Evolutionary conservation across 2,113 vertebrate genomes (phyloP), one percentile per base, ranked within the genome.

Genomic region (Trinectes maculatus): DNA sequence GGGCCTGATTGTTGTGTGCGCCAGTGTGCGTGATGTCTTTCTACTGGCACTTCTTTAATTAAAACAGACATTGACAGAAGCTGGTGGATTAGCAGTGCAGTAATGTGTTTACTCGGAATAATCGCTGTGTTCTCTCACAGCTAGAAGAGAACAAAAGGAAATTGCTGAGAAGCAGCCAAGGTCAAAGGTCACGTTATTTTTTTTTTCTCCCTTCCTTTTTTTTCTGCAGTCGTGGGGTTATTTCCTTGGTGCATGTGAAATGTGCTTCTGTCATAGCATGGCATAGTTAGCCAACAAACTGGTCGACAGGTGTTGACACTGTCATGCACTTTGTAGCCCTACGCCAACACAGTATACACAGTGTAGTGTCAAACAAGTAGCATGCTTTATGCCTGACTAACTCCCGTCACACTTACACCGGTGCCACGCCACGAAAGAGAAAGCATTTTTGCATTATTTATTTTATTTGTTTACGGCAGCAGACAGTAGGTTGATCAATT

Each of bases 31-130:
- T 90, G 92, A 92, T 92, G 93, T 78, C 93, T 93, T 91, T 92
- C 91, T 89, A 86, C 93, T 91, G 90, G 89, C 87, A 82, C 94
- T 91, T 93, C 94, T 96, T 96, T 97, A 95, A 97, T 96, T 97
- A 96, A 96, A 96, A 94, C 91, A 93, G 93, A 95, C 95, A 94
- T 88, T 94, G 94, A 96, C 94, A 95, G 95, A 95, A 94, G 95
- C 93, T 93, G 94, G 93, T 91, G 94, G 94, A 96, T 97, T 95
- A 95, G 90, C 81, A 82, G 89, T 71, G 87, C 93, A 95, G 94
- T 95, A 93, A 95, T 94, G 94, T 93, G 93, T 96, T 96, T 95
- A 95, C 93, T 93, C 92, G 92, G 93, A 96, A 95, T 95, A 96
- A 96, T 94, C 93, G 75, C 90, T 92, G 90, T 90, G 90, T 94